phyloP scores from a whole-genome alignment of 2,888 invertebrate genomes.

The Pseudanteris insignis region DNA sequence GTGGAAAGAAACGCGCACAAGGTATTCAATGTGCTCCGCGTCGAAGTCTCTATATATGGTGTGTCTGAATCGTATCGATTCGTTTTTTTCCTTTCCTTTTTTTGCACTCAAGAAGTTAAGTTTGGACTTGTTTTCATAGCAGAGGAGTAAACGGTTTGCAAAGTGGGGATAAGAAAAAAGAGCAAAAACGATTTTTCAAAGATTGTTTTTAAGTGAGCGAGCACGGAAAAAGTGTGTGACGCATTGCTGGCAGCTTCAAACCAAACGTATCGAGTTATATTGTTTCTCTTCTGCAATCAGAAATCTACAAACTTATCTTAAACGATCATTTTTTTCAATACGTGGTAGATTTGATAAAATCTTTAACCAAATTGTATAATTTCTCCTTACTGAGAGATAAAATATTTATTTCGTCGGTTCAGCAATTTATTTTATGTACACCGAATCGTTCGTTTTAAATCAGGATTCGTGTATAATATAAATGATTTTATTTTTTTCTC shows the following conservation, averaged over 20 bases:
- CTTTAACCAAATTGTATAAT: no score
- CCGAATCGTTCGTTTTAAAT: no score
- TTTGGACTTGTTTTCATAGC: slow-evolving; percentile 41
- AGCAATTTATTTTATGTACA: no score
- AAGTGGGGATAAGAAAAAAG: slow-evolving; percentile 23
- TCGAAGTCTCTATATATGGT: slow-evolving; percentile 35
- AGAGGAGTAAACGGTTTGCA: slow-evolving; percentile 41
- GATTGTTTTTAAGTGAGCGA: slow-evolving; percentile 24
- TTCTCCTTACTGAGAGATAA: no score
- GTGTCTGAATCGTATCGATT: slow-evolving; percentile 37
- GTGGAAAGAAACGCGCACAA: slow-evolving; percentile 14
- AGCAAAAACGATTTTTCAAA: slow-evolving; percentile 32
- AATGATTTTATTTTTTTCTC: no score
- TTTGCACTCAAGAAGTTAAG: slow-evolving; percentile 30
- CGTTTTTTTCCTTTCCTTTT: slow-evolving; percentile 10
- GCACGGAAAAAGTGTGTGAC: slow-evolving; percentile 19
- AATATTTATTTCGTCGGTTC: no score
- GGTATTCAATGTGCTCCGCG: slow-evolving; percentile 20
- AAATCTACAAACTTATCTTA: no score
- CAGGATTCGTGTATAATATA: no score
- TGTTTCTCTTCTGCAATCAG: no score
- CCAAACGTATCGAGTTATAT: slow-evolving; percentile 18
- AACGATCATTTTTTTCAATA: no score
- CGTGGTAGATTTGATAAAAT: no score
- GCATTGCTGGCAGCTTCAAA: slow-evolving; percentile 25